Conservation (phyloP, 2,113 vertebrate species). For the Syrrhaptes paradoxus region DNA sequence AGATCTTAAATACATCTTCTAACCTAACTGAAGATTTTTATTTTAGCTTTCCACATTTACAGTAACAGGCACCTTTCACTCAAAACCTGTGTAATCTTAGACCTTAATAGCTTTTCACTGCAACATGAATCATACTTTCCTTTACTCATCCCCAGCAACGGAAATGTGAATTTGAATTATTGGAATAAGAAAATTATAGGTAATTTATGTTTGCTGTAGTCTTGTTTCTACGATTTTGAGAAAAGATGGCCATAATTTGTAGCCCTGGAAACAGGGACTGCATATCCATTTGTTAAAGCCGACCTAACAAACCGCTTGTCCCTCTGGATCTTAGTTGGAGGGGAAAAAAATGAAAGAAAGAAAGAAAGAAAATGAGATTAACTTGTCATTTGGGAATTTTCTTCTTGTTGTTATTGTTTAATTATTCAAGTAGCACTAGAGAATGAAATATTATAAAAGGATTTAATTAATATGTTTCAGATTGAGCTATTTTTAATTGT, state of each 20-base stretch:
- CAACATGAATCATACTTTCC: slow-evolving; percentile 22
- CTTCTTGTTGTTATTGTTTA: not conserved
- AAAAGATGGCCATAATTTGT: slow-evolving; percentile 66
- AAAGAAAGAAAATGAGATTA: not conserved
- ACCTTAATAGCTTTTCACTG: slow-evolving; percentile 28
- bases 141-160: slow-evolving; percentile 38
- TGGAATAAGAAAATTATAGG: slow-evolving; percentile 71
- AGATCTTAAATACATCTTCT: not conserved
- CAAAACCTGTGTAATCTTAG: slow-evolving; percentile 42
- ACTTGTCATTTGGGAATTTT: not conserved
- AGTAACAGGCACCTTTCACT: slow-evolving; percentile 52
- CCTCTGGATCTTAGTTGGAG: not conserved
- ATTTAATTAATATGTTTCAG: not conserved
- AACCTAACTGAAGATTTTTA: not conserved
- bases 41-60: slow-evolving; percentile 33
- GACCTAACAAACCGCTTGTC: not conserved
- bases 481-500: not conserved
- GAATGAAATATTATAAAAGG: not conserved
- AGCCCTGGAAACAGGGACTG: slow-evolving; percentile 51
- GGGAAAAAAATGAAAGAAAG: not conserved
- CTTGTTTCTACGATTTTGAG: slow-evolving; percentile 58
- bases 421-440: not conserved
- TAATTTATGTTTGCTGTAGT: slow-evolving; percentile 68
- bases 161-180: slow-evolving; percentile 62
- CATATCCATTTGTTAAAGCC: slow-evolving; percentile 21